Percentiles rank a stretch among this genome's conserved stretches.
These are phyloP conservation scores for Saccopteryx leptura DNA, from an alignment of 2,113 vertebrate species.

Conservation along the genomic window DNA sequence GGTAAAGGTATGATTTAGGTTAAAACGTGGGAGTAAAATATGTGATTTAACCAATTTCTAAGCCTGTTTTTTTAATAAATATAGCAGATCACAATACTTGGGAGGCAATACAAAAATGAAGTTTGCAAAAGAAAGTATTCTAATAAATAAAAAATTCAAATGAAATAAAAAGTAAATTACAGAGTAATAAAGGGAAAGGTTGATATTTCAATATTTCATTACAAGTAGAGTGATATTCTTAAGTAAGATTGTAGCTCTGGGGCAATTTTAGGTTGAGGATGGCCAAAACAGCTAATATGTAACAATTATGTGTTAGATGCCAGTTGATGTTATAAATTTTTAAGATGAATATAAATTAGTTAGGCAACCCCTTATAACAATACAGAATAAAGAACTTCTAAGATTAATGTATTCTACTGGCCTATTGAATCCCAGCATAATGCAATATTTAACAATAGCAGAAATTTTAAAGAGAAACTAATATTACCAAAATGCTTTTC, in stretches of 20 bases:
- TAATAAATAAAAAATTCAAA: slow-evolving; percentile 51
- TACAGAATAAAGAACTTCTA: background rate
- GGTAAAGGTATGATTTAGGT: slow-evolving; percentile 40
- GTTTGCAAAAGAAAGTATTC: slow-evolving; percentile 47
- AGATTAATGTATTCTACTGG: slow-evolving; percentile 23
- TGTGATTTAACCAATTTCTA: slow-evolving; percentile 19
- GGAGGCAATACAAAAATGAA: slow-evolving; percentile 17
- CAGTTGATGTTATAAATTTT: background rate
- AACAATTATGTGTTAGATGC: background rate
- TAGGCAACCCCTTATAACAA: slow-evolving; percentile 8
- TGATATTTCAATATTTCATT: slow-evolving; percentile 66
- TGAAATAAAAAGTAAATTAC: slow-evolving; percentile 55
- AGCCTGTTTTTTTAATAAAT: slow-evolving; percentile 36
- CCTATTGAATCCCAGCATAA: background rate
- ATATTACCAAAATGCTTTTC: background rate
- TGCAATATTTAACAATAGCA: slow-evolving; percentile 14
- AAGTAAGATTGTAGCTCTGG: slow-evolving; percentile 43
- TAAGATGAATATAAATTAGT: background rate
- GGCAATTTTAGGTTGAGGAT: background rate
- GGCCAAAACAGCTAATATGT: slow-evolving; percentile 39
- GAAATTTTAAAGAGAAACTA: slow-evolving; percentile 51
- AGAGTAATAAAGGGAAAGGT: background rate
- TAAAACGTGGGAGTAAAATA: slow-evolving; percentile 33
- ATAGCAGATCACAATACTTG: background rate
- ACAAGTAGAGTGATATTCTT: slow-evolving; percentile 39